These are phyloP conservation scores for Drosophila nigritarsus DNA, from an alignment of 2,888 invertebrate species.

Conservation along the genomic window DNA sequence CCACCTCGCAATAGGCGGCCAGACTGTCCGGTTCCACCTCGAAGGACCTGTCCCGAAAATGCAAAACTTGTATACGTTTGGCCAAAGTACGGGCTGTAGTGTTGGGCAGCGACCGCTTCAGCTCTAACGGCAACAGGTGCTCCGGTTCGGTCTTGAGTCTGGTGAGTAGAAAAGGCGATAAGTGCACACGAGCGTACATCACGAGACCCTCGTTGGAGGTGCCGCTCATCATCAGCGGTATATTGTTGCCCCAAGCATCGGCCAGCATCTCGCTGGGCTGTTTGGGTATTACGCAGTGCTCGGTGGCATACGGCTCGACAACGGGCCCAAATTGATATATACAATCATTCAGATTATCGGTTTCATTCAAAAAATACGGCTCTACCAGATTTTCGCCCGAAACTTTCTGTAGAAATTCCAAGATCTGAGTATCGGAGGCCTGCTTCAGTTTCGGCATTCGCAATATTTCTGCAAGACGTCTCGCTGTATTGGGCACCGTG, in stretches of 20 bases:
- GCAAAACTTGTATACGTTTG: conserved; percentile 48
- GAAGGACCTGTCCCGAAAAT: conserved; percentile 79
- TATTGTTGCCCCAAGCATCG: conserved; percentile 81
- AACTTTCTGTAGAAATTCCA: conserved; percentile 62
- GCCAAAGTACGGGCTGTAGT: conserved; percentile 64
- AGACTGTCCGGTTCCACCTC: conserved; percentile 72
- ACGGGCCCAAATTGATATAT: conserved; percentile 82
- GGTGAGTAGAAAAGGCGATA: conserved; percentile 70
- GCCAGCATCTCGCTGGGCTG: conserved; percentile 72
- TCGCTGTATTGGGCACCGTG: conserved; percentile 61
- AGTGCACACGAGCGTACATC: conserved; percentile 72
- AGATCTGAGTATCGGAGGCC: conserved; percentile 65
- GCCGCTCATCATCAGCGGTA: conserved; percentile 83
- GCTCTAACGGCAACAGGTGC: conserved; percentile 74
- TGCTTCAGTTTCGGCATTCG: conserved; percentile 71
- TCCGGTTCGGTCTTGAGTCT: conserved; percentile 69
- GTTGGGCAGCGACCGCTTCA: conserved; percentile 61
- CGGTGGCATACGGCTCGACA: conserved; percentile 80
- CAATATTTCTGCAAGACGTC: conserved; percentile 73
- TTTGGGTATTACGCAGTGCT: conserved; percentile 73
- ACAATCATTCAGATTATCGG: conserved; percentile 72
- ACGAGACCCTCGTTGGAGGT: conserved; percentile 83
- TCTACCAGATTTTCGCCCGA: conserved; percentile 62
- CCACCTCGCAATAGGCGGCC: conserved; percentile 80
- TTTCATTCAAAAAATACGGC: conserved; percentile 73